phyloP scores from a whole-genome alignment of 1,140 invertebrate genomes.

The Medauroidea extradentata region DNA sequence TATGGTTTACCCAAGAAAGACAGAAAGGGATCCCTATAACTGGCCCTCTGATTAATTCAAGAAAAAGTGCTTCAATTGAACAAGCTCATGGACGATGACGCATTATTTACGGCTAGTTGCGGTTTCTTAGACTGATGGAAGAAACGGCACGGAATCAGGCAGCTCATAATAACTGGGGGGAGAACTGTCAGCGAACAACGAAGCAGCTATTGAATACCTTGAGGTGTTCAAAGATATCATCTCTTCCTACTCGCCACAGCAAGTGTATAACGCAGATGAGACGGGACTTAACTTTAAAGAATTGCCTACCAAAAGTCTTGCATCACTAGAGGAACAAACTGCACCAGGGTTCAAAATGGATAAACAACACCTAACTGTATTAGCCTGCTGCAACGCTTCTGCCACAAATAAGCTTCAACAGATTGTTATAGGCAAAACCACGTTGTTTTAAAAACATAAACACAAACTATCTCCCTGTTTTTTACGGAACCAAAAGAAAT shows the following conservation, averaged over 20 bases:
- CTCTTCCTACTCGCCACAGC: conserved; percentile 21
- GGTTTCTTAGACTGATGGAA: conserved; percentile 39
- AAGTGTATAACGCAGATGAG: conserved; percentile 44
- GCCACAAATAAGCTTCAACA: too few relatives aligned
- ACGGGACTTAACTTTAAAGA: conserved; percentile 39
- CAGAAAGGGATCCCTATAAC: conserved; percentile 14
- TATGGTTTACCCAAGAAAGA: conserved; percentile 19
- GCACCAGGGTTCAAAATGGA: conserved; percentile 30
- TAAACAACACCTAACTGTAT: conserved; percentile 21
- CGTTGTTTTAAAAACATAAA: too few relatives aligned
- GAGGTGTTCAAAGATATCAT: neutral
- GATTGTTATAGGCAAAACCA: too few relatives aligned
- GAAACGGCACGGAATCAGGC: conserved; percentile 36
- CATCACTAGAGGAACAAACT: conserved; percentile 28
- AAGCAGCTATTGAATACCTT: conserved; percentile 19
- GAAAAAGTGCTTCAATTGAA: conserved; percentile 22
- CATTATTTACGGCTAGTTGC: conserved; percentile 33
- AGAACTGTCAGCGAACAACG: conserved; percentile 25
- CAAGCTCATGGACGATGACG: conserved; percentile 14
- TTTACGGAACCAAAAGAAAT: too few relatives aligned
- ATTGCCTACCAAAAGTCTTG: conserved; percentile 36
- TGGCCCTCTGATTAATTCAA: conserved; percentile 7
- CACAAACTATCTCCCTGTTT: too few relatives aligned
- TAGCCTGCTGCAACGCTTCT: neutral
- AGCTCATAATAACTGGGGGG: conserved; percentile 35